Evolutionary conservation across 2,888 invertebrate species (phyloP), one percentile per base, ranked within the genome.

Genomic region (Bembecia ichneumoniformis): DNA sequence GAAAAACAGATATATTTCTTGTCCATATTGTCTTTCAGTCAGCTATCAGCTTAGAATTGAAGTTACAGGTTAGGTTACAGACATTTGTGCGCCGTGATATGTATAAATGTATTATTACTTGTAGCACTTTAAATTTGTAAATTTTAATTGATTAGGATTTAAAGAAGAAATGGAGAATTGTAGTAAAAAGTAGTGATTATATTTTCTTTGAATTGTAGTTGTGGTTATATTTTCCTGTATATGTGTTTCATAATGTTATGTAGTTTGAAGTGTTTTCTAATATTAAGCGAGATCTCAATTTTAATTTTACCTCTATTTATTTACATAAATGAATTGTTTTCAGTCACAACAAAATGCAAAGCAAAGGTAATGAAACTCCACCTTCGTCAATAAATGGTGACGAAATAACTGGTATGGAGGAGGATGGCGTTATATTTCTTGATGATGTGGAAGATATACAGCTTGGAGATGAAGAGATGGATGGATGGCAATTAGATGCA

Each of bases 331-430:
- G 4, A 16, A 35, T 47, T 47, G n/a, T 35, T 53, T 64, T 46
- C 46, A 63, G 60, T 66, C 3, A 28, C 28, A 28, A 17, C 46
- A 61, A 61, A 52, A 87, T 83, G 82, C 69, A 56, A 46, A 58
- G 48, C 2, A 53, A 58, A 35, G 60, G 69, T 51, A 63, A 74
- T 56, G 82, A 89, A 50, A 89, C 89, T 15, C 89, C 89, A 16
- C 89, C 89, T 3, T 80, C 86, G 7, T 89, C 89, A 0, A 62
- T 88, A 36, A 76, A 80, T 49, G 86, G 88, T 47, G 88, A 88
- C 48, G 88, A 89, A 58, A 83, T 87, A 15, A 65, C 74, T 11
- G 77, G 77, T 13, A 75, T 81, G 74, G 89, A 89, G 14, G 88
- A 89, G 16, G 78, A 80, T 53, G 70, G 60, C 2, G 57, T 73